Evolutionary conservation across 2,113 vertebrate species (phyloP).

Genomic region (Suncus etruscus): DNA sequence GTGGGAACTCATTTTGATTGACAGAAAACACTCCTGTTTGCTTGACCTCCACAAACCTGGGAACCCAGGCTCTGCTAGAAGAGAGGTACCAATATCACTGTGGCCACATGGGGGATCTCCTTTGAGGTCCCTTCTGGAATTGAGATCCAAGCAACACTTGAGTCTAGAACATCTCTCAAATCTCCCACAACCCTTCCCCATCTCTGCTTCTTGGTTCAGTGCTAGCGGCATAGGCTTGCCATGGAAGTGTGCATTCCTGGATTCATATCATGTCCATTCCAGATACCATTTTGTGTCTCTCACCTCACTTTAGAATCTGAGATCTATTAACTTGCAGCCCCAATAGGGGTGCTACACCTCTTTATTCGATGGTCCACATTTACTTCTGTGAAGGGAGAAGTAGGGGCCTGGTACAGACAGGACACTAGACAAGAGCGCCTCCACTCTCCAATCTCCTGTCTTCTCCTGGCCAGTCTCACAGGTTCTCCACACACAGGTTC

Average conservation of each 20-base stretch:
- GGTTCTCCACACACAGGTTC: not conserved
- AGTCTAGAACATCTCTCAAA: constrained; percentile 5
- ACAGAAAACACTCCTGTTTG: not conserved
- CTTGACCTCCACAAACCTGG: not conserved
- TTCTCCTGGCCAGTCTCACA: not conserved
- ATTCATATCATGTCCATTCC: not conserved
- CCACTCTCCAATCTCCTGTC: not conserved
- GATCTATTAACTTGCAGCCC: not conserved
- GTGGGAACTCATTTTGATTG: not conserved
- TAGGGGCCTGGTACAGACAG: not conserved
- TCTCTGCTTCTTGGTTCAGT: not conserved
- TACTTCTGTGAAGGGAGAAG: not conserved
- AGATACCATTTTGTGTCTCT: not conserved
- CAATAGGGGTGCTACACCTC: not conserved
- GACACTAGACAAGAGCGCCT: not conserved
- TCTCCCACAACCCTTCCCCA: not conserved
- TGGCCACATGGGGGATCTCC: not conserved
- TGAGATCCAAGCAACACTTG: no score
- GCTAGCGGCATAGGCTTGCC: not conserved
- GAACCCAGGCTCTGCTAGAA: not conserved
- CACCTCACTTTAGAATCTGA: not conserved
- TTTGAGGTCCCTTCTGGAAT: no score
- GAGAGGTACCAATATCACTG: not conserved
- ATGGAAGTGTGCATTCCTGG: no score
- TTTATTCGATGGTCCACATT: not conserved